Evolutionary conservation across 2,888 invertebrate species (phyloP).

Genomic region (Agrotis exclamationis): DNA sequence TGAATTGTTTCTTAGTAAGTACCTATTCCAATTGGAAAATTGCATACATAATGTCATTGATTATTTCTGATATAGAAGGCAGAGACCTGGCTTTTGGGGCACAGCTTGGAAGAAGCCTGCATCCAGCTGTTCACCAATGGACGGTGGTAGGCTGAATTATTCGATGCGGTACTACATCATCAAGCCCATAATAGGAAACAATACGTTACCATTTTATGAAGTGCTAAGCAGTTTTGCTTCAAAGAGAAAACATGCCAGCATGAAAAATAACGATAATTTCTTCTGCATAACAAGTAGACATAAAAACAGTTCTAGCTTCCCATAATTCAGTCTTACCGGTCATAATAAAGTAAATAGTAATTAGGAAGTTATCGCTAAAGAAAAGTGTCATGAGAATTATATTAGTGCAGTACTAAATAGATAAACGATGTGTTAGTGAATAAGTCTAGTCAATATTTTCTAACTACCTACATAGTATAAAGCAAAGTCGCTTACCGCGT

Average conservation of each 20-base stretch:
- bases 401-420: neutral
- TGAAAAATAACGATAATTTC: constrained; percentile 14
- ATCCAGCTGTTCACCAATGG: neutral
- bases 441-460: neutral
- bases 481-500: too few species aligned
- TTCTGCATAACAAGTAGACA: constrained; percentile 3
- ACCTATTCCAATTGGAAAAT: neutral
- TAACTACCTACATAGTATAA: too few species aligned
- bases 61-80: too few species aligned
- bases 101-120: neutral
- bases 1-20: constrained; percentile 1
- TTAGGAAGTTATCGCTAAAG: constrained; percentile 31
- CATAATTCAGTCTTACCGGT: constrained; percentile 15
- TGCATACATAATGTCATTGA: neutral
- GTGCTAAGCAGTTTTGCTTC: too few species aligned
- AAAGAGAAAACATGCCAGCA: neutral
- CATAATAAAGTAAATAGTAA: constrained; percentile 3
- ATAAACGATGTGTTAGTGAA: constrained; percentile 12
- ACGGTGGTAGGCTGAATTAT: neutral
- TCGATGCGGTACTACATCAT: neutral
- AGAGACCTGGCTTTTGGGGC: neutral
- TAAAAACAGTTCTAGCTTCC: constrained; percentile 12
- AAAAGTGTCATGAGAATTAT: constrained; percentile 26
- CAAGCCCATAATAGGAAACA: too few species aligned
- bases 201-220: too few species aligned